A percentile compares a stretch with the other conserved stretches of the same genome.
Conservation (phyloP, 2,888 invertebrate genomes). For the Chrysodeixis includens region DNA sequence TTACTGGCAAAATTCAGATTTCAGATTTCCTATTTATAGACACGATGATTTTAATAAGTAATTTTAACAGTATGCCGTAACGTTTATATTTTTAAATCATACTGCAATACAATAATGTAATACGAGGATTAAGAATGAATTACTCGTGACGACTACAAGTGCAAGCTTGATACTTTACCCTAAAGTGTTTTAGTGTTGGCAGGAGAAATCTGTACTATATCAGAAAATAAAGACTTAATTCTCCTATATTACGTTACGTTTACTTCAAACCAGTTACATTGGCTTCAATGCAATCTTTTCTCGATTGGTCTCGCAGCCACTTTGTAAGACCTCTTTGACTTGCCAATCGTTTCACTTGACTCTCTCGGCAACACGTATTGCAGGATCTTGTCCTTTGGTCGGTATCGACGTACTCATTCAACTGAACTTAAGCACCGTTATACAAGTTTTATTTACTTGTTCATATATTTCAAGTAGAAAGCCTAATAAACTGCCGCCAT, state of each 20-base stretch:
- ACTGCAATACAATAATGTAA: too few relatives aligned
- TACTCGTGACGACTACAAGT: neutral
- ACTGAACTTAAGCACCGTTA: conserved; percentile 56
- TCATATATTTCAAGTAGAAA: conserved; percentile 38
- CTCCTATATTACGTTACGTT: conserved; percentile 23
- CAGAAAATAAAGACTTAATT: conserved; percentile 19
- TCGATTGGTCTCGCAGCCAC: conserved; percentile 46
- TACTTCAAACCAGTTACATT: conserved; percentile 56
- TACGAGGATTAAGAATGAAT: neutral
- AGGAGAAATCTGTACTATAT: neutral
- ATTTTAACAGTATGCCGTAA: too few relatives aligned
- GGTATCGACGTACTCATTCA: conserved; percentile 41
- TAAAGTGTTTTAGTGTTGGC: neutral
- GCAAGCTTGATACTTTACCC: neutral
- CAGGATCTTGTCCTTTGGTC: conserved; percentile 41
- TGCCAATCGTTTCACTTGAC: conserved; percentile 17
- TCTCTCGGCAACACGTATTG: conserved; percentile 30
- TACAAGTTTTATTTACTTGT: conserved; percentile 46
- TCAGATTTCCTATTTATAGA: too few relatives aligned
- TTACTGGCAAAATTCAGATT: too few relatives aligned
- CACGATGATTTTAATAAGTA: neutral
- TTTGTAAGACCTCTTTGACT: conserved; percentile 44
- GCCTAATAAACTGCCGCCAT: conserved; percentile 8
- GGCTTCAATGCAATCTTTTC: conserved; percentile 55
- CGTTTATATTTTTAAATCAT: too few relatives aligned